These are phyloP conservation scores for Pelobates cultripes DNA, from an alignment of 2,797 vertebrate species.

Conservation along the genomic window DNA sequence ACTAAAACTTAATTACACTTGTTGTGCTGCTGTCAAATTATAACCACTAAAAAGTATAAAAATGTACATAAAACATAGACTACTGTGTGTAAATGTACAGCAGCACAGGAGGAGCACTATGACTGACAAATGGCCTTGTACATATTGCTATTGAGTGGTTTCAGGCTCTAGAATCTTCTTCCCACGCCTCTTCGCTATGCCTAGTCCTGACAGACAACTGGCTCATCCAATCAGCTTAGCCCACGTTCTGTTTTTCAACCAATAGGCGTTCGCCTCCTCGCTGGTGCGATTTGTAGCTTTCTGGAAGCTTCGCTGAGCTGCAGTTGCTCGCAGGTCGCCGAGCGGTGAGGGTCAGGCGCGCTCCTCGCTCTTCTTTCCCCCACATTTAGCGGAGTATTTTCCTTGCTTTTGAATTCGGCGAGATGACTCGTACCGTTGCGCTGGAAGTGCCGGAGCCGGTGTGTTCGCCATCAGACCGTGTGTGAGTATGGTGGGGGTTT, in stretches of 20 bases:
- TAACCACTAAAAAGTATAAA: too few relatives aligned
- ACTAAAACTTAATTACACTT: too few relatives aligned
- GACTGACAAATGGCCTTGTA: too few relatives aligned
- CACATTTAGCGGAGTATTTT: too few relatives aligned
- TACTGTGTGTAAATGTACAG: too few relatives aligned
- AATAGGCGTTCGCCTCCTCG: neutral
- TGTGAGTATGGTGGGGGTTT: neutral
- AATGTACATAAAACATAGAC: too few relatives aligned
- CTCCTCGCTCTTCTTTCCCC: too few relatives aligned
- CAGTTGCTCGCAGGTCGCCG: neutral
- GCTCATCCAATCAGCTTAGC: neutral
- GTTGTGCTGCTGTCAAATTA: too few relatives aligned
- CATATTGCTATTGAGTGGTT: too few relatives aligned
- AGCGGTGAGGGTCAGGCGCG: neutral
- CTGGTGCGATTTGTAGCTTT: neutral
- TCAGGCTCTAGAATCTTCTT: too few relatives aligned
- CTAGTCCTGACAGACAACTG: neutral
- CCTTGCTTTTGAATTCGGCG: neutral
- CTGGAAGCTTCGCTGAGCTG: neutral
- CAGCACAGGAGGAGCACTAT: too few relatives aligned
- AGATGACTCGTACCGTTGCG: constrained; percentile 11
- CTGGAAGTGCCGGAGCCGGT: neutral
- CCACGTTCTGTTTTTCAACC: neutral
- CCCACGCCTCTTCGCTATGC: too few relatives aligned
- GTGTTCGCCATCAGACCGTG: neutral